These are phyloP conservation scores for Microtus montanus DNA, from an alignment of 2,113 vertebrate species.

Conservation along the genomic window DNA sequence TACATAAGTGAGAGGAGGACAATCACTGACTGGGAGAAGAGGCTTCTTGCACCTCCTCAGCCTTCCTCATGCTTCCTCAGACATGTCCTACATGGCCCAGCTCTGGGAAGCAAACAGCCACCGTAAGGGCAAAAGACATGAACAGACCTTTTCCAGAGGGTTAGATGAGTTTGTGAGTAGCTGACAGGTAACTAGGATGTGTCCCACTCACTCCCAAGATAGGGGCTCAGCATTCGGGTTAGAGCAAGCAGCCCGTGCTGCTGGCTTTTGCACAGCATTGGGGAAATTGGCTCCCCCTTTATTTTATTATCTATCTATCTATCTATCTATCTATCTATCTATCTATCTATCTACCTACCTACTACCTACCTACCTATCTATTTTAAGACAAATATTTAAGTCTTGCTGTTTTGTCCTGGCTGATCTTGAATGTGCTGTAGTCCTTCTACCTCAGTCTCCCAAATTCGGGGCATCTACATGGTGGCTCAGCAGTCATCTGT, in stretches of 20 bases:
- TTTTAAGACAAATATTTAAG: not conserved
- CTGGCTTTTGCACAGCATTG: not conserved
- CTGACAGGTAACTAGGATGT: not conserved
- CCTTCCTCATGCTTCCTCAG: not conserved
- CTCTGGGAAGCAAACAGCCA: not conserved
- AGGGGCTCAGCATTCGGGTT: not conserved
- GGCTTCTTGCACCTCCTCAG: not conserved
- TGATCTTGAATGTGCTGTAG: not conserved
- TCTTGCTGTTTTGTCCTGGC: not conserved
- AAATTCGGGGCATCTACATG: too few relatives aligned
- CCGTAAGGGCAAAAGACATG: not conserved
- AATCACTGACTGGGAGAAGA: not conserved
- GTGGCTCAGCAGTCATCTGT: not conserved
- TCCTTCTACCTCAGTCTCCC: not conserved
- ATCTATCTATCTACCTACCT: too few relatives aligned
- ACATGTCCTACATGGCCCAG: not conserved
- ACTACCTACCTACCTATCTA: too few relatives aligned
- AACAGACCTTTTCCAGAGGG: not conserved
- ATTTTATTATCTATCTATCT: too few relatives aligned
- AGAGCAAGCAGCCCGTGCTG: not conserved
- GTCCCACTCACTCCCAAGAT: not conserved
- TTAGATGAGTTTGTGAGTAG: not conserved
- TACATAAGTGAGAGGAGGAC: not conserved
- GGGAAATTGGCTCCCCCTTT: not conserved
- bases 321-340: accelerated